Conservation (phyloP, 2,113 vertebrate species). For the Kryptolebias marmoratus region DNA sequence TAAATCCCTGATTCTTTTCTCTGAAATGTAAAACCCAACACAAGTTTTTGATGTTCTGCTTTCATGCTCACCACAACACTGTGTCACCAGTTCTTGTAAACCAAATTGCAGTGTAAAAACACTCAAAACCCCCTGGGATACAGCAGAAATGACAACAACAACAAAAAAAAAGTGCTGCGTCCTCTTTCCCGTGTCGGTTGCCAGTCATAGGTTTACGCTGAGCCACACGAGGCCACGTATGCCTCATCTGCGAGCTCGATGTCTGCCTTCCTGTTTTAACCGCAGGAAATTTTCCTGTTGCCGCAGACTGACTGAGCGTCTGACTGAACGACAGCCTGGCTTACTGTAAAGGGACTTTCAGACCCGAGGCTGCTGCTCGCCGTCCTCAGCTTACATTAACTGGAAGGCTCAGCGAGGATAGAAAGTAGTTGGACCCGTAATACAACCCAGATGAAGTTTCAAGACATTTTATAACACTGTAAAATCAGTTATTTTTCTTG, state of each 20-base stretch:
- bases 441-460: constrained; percentile 11
- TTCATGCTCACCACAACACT: constrained; percentile 1
- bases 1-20: background rate
- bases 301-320: constrained; percentile 58
- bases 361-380: constrained; percentile 50
- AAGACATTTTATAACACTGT: constrained; percentile 1
- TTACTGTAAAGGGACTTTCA: constrained; percentile 64
- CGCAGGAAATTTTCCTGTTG: constrained; percentile 55
- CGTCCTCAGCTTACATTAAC: constrained; percentile 60
- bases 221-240: constrained; percentile 50
- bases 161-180: constrained; percentile 31
- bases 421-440: background rate
- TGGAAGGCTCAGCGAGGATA: constrained; percentile 40
- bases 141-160: background rate
- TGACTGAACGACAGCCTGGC: constrained; percentile 56
- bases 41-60: constrained; percentile 13
- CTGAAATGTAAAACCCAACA: constrained; percentile 3
- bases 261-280: constrained; percentile 58
- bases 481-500: constrained; percentile 2
- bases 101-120: background rate
- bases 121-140: background rate
- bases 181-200: constrained; percentile 2
- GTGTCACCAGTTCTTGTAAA: background rate
- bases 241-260: constrained; percentile 33
- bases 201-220: constrained; percentile 19